These are phyloP conservation scores for Elanoides forficatus DNA, from an alignment of 2,113 vertebrate species.

Conservation along the genomic window DNA sequence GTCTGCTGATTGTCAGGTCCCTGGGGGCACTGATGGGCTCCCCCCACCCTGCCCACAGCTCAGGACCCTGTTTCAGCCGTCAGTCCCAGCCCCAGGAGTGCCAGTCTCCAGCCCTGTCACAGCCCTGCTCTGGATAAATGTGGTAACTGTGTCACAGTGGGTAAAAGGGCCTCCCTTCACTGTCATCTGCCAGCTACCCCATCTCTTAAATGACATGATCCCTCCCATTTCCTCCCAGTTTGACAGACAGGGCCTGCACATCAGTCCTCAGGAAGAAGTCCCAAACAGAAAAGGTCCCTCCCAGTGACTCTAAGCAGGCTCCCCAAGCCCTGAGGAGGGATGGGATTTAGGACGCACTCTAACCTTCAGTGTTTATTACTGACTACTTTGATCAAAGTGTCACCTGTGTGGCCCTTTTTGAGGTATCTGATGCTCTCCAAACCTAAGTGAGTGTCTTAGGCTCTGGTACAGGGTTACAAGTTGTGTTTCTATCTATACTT, in stretches of 20 bases:
- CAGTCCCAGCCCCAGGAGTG: neutral
- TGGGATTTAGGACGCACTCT: neutral
- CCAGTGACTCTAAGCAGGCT: neutral
- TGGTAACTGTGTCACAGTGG: neutral
- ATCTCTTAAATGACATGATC: neutral
- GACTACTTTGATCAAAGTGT: neutral
- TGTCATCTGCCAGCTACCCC: neutral
- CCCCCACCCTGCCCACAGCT: neutral
- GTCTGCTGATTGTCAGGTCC: neutral
- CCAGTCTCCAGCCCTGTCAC: neutral
- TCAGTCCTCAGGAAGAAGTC: neutral
- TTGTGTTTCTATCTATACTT: neutral
- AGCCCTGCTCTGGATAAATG: neutral
- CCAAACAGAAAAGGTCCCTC: neutral
- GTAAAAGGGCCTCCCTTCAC: neutral
- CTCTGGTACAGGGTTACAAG: neutral
- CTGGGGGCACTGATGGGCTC: neutral
- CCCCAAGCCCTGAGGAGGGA: neutral
- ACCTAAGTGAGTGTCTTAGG: neutral
- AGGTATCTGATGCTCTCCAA: neutral
- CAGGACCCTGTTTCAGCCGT: fast-evolving
- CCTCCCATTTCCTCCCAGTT: neutral
- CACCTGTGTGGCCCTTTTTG: neutral
- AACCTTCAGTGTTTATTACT: neutral
- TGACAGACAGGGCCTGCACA: neutral